Base-by-base conservation (phyloP, 2,888 invertebrate genomes). In the Leptopterna dolabrata region DNA sequence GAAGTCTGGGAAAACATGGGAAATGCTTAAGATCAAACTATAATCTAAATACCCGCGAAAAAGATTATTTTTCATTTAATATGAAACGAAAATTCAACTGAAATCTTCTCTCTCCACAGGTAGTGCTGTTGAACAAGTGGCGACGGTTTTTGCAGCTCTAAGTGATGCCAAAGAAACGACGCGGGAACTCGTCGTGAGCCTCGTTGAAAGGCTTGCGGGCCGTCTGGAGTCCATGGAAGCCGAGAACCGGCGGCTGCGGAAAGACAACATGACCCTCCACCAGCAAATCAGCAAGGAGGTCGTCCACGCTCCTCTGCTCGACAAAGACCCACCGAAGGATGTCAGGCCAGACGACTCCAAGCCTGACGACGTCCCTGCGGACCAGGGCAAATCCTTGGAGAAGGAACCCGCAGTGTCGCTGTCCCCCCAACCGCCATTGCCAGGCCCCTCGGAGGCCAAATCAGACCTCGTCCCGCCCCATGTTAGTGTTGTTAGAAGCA, bases 61-160 rank as follows among this genome's bases (percentile, higher is more conserved):
- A n/a, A n/a, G n/a, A n/a, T n/a, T n/a, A n/a, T n/a, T n/a, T n/a
- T n/a, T n/a, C n/a, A n/a, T n/a, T n/a, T n/a, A n/a, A 2, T 36
- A 7, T 36, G 2, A 36, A 2, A 36, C 36, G 7, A 36, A 36
- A 36, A 36, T 36, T 36, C 2, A 2, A 36, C 4, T 4, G 36
- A 36, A 3, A 47, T 47, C 1, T 9, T 24, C 24, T 41, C 47
- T 16, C 29, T 16, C 36, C 45, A 2, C 88, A 76, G 90, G 89
- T 16, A 90, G 90, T 36, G 90, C 91, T n/a, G 91, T 91, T 70
- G 90, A 91, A 55, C 91, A 91, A 89, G 91, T 91, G 76, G 91
- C 91, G 0, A 90, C 90, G 9, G 91, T 91, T 1, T 89, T 91
- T 84, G 91, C 90, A 63, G 90, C 90, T 6, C 88, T 91, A 43